Evolutionary conservation across 2,113 vertebrate species (phyloP), one percentile per base, ranked within the genome.

Genomic region (Trematomus loennbergii): DNA sequence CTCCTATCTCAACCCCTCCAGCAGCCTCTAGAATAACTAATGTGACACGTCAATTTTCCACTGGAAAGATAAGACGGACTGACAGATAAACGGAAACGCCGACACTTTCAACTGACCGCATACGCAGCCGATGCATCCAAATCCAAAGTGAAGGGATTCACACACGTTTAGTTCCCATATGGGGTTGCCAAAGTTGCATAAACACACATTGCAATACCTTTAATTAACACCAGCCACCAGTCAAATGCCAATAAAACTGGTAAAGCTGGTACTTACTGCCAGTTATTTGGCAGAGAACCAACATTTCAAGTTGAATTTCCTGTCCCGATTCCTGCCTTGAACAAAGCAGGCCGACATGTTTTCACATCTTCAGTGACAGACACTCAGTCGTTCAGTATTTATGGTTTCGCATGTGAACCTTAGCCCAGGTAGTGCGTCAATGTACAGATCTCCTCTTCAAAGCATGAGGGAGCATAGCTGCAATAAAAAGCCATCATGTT

Each of bases 11-110:
- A 82, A 84, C 82, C 67, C 85, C 83, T 91, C 79, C 85, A 88
- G 72, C 82, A 75, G 74, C 67, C 78, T 89, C 86, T 62, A 79
- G 89, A 90, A 92, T 92, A 93, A 89, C 87, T 86, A 74, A 84
- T 22, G 84, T 78, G 83, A 85, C 90, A 79, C 83, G 75, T 81
- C 84, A 74, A 74, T 88, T 91, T 91, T 92, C 87, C 88, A 90
- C 84, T 87, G 81, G 85, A 84, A 70, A 81, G 83, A 91, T 78
- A 70, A 84, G 77, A 86, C 63, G 45, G 58, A 79, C 70, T 78
- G 77, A 88, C 75, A 63, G 60, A 88, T 72, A 60, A 12, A 69
- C 64, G 20, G 13, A 46, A 61, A 52, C 17, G 55, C 40, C 9
- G 67, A 49, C 55, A 60, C 65, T 72, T 45, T 55, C 55, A 9